phyloP scores from a whole-genome alignment of 1,140 invertebrate species.

The Cryptotermes secundus region DNA sequence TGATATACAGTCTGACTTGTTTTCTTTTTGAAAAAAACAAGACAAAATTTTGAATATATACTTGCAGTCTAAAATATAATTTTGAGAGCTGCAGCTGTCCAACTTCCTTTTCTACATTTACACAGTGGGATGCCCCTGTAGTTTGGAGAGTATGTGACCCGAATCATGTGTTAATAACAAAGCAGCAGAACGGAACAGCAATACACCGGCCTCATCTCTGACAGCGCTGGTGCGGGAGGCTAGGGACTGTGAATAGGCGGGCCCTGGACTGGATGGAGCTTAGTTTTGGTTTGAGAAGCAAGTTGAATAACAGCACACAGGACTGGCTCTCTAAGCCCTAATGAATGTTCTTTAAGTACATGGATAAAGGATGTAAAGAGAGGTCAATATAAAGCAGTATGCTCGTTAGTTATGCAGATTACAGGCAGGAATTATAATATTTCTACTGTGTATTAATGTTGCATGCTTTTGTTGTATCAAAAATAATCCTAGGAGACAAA shows the following conservation, averaged over 20 bases:
- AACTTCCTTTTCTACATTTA: too few relatives aligned
- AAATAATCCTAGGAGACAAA: too few relatives aligned
- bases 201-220: not conserved
- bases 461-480: too few relatives aligned
- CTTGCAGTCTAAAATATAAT: too few relatives aligned
- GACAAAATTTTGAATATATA: too few relatives aligned
- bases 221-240: not conserved
- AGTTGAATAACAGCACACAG: not conserved
- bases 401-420: not conserved
- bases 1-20: too few relatives aligned
- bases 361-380: not conserved
- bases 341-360: constrained; percentile 5
- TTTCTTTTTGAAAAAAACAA: too few relatives aligned
- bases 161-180: too few relatives aligned
- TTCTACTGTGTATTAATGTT: not conserved
- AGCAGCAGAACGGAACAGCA: not conserved
- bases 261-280: not conserved
- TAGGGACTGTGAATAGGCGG: not conserved
- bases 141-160: not conserved
- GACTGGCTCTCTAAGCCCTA: not conserved
- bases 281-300: not conserved
- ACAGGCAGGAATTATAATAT: not conserved
- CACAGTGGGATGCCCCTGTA: too few relatives aligned
- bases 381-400: not conserved
- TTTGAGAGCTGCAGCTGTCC: too few relatives aligned